phyloP scores from a whole-genome alignment of 2,888 invertebrate species.

The Neoscelio sp. region DNA sequence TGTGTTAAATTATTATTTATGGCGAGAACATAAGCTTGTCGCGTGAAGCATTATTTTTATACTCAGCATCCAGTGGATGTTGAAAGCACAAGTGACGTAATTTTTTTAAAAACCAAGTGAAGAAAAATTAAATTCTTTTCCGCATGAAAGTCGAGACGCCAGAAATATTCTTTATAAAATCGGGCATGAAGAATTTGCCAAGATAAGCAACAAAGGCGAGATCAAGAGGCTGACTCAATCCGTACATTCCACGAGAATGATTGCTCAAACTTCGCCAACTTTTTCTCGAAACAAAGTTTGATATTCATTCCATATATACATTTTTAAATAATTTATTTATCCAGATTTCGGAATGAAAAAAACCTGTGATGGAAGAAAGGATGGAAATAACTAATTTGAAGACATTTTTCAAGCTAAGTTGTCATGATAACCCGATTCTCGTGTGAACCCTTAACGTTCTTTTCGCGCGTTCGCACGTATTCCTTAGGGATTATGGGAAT shows the following conservation, averaged over 20 bases:
- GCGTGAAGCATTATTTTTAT: no score
- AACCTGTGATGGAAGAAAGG: background rate
- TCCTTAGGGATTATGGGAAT: constrained; percentile 79
- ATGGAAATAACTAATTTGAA: constrained; percentile 73
- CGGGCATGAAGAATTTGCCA: constrained; percentile 75
- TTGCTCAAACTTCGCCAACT: constrained; percentile 79
- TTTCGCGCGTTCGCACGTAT: constrained; percentile 75
- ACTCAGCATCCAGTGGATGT: no score
- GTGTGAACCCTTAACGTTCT: constrained; percentile 68
- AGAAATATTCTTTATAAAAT: constrained; percentile 70
- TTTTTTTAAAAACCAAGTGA: no score
- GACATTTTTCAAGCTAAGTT: constrained; percentile 77
- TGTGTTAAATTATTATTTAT: constrained; percentile 41
- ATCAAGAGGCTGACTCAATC: constrained; percentile 67
- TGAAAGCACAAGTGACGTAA: no score
- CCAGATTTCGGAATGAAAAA: background rate
- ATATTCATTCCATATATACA: no score
- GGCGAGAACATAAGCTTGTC: constrained; percentile 21
- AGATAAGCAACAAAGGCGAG: constrained; percentile 71
- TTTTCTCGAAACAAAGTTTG: no score
- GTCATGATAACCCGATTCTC: constrained; percentile 75
- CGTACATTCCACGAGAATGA: constrained; percentile 79
- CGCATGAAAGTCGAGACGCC: constrained; percentile 61
- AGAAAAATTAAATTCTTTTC: constrained; percentile 77
- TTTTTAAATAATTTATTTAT: no score